These are phyloP conservation scores for Pao palembangensis DNA, from an alignment of 2,113 vertebrate species.

Conservation along the genomic window DNA sequence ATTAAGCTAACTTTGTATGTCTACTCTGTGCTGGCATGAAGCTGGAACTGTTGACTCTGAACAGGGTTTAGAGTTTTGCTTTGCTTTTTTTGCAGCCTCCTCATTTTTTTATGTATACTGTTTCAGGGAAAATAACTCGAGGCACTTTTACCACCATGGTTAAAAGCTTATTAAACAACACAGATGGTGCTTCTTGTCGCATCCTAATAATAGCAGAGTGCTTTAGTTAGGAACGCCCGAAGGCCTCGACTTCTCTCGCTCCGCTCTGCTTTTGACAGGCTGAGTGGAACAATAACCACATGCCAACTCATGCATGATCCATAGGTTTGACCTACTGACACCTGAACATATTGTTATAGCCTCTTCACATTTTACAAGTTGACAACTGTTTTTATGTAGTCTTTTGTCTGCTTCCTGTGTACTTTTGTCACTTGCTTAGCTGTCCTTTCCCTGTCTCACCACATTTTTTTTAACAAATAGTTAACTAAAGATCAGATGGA, in stretches of 20 bases:
- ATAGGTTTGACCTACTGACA: constrained; percentile 73
- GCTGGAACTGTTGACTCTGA: no score
- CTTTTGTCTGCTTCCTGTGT: constrained; percentile 37
- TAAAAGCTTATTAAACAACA: constrained; percentile 66
- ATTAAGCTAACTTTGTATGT: no score
- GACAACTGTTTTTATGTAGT: constrained; percentile 66
- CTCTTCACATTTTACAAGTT: constrained; percentile 74
- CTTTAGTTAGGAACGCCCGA: constrained; percentile 61
- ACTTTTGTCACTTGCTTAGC: constrained; percentile 31
- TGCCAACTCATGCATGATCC: constrained; percentile 71
- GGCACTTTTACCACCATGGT: constrained; percentile 51
- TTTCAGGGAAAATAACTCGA: constrained; percentile 59
- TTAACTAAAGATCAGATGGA: constrained; percentile 22
- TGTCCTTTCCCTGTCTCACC: constrained; percentile 7
- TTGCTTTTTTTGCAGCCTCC: constrained; percentile 16
- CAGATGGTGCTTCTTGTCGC: constrained; percentile 72
- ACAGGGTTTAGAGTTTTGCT: no score
- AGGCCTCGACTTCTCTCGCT: constrained; percentile 47
- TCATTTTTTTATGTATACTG: no score
- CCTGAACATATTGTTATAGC: constrained; percentile 60
- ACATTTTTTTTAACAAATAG: constrained; percentile 14
- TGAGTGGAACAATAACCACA: constrained; percentile 67
- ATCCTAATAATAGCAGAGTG: constrained; percentile 66
- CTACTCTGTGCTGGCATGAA: no score
- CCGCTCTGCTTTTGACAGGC: constrained; percentile 47